Evolutionary conservation across 2,888 invertebrate genomes (phyloP), one percentile per base, ranked within the genome.

Genomic region (Chloromyia formosa): DNA sequence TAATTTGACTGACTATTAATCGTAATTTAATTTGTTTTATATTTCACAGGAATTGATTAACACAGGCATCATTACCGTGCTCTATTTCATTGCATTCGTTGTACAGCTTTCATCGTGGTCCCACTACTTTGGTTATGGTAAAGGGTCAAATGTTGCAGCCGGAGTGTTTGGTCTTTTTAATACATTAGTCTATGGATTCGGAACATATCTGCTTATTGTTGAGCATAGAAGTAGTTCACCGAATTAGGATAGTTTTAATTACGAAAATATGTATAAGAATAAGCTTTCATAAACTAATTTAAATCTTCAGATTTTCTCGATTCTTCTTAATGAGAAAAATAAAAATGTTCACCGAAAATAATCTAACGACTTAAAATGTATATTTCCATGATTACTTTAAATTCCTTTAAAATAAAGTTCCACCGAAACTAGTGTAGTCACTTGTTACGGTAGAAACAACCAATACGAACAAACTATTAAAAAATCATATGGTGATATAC

Each of bases 101-200:
- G 90, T 93, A 23, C 91, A 95, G 82, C 87, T 96, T 79, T 88
- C 91, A 0, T 86, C 88, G 20, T 90, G 91, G 87, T 83, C 88
- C 2, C 85, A 87, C 5, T 78, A 23, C 1, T 14, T 16, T 76
- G 61, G 79, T 3, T 78, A 78, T 66, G 82, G 80, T 9, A 84
- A 85, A 16, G 90, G 87, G 40, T 85, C 89, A 56, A 93, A 93
- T 81, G 89, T 94, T 69, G 90, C 92, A 14, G 94, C 92, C 77
- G 95, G 93, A 82, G 93, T 94, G 86, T 94, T 95, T 82, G 95
- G 94, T 75, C 83, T 95, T 54, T 90, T 95, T 85, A 95, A 95
- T 85, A 91, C 92, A 61, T 80, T 91, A 73, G 94, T 91, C 23
- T 96, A 95, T 81, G 93, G 88, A 45, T 91, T 89, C 76, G 94